A percentile compares a stretch with the other conserved stretches of the same genome.
Conservation (phyloP, 2,113 vertebrate genomes). For the Epinephelus moara region DNA sequence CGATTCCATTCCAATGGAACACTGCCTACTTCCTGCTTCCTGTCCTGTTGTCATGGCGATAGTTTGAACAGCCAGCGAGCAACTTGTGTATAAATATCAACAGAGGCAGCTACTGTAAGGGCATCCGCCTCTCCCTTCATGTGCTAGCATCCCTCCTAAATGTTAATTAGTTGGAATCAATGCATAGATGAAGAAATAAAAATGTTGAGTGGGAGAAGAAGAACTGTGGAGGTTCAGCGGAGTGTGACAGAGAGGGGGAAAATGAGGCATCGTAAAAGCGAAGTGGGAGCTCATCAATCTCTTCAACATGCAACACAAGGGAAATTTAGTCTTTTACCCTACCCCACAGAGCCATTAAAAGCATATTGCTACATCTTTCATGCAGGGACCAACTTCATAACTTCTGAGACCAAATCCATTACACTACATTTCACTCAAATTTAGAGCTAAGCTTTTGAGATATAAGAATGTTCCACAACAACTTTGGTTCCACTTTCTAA, state of each 20-base stretch:
- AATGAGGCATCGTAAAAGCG: not conserved
- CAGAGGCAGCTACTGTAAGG: conserved; percentile 8
- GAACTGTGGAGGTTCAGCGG: not conserved
- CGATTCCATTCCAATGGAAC: conserved; percentile 36
- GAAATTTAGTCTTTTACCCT: conserved; percentile 12
- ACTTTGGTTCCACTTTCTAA: not conserved
- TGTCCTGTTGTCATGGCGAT: conserved; percentile 72
- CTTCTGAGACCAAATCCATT: conserved; percentile 4
- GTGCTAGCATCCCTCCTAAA: conserved; percentile 29
- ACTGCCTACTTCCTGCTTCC: conserved; percentile 78
- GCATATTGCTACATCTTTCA: not conserved
- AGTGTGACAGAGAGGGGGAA: not conserved
- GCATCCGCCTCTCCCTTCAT: conserved; percentile 47
- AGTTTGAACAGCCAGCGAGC: conserved; percentile 28
- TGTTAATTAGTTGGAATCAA: conserved; percentile 49
- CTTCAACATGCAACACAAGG: conserved; percentile 4
- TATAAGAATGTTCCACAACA: not conserved
- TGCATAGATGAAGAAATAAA: conserved; percentile 3
- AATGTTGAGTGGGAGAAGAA: conserved; percentile 40
- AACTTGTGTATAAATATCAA: conserved; percentile 41
- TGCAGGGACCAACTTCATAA: not conserved
- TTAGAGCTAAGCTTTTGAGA: not conserved
- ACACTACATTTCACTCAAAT: not conserved
- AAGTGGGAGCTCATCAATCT: conserved; percentile 18
- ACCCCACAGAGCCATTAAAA: conserved; percentile 1